These are phyloP conservation scores for Pemphigus obesinymphae DNA, from an alignment of 1,140 invertebrate genomes.

Conservation along the genomic window DNA sequence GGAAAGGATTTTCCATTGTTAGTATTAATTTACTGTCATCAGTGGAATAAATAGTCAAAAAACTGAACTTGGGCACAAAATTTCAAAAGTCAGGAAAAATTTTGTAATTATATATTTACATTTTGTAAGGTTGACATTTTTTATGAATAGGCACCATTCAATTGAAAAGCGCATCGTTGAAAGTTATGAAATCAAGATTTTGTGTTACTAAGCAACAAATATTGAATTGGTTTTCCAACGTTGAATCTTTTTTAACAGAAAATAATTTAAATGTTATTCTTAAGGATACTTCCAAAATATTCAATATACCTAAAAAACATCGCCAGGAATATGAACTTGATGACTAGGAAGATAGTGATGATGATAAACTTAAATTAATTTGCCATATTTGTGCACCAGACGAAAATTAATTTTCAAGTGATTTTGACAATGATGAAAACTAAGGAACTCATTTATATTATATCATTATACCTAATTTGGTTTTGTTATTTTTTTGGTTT, in stretches of 20 bases:
- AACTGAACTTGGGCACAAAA: too few relatives aligned
- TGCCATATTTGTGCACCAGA: too few relatives aligned
- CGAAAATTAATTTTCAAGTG: too few relatives aligned
- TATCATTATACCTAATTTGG: too few relatives aligned
- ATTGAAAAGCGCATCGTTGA: conserved; percentile 45
- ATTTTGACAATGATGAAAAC: neutral
- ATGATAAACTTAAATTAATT: too few relatives aligned
- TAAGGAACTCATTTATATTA: too few relatives aligned
- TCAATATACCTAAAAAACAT: conserved; percentile 32
- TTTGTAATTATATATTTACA: too few relatives aligned
- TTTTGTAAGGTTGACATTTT: too few relatives aligned
- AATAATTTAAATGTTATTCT: conserved; percentile 42
- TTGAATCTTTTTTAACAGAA: conserved; percentile 47
- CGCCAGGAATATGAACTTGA: too few relatives aligned
- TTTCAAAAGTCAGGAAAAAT: too few relatives aligned
- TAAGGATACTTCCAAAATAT: conserved; percentile 41
- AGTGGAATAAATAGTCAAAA: conserved; percentile 22
- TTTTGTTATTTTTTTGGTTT: too few relatives aligned
- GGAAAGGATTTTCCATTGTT: neutral
- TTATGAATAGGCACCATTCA: conserved; percentile 47
- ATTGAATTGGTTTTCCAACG: conserved; percentile 47
- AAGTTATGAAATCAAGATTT: conserved; percentile 46
- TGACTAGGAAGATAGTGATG: too few relatives aligned
- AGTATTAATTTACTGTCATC: neutral
- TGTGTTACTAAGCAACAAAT: conserved; percentile 47